These are phyloP conservation scores for Lamellibrachia columna DNA, from an alignment of 2,888 invertebrate species.

Conservation along the genomic window DNA sequence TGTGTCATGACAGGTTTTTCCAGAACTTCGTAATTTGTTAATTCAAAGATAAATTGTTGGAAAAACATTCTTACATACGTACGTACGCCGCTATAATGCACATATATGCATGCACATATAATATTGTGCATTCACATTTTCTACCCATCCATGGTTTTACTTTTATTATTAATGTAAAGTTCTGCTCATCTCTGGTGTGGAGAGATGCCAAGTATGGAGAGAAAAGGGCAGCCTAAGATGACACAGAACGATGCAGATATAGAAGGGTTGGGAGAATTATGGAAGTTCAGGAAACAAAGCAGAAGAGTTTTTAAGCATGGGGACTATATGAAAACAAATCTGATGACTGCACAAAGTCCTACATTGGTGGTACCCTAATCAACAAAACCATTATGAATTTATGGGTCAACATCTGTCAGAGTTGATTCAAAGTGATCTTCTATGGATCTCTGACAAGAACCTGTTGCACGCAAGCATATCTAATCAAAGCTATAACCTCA, in stretches of 20 bases:
- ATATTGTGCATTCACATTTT: too few relatives aligned
- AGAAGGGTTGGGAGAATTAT: too few relatives aligned
- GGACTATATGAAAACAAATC: background rate
- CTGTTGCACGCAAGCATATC: background rate
- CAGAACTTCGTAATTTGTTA: too few relatives aligned
- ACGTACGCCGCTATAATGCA: too few relatives aligned
- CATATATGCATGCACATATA: too few relatives aligned
- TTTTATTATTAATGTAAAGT: too few relatives aligned
- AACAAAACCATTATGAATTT: background rate
- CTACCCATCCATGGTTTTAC: too few relatives aligned
- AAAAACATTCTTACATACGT: too few relatives aligned
- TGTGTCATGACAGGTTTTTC: too few relatives aligned
- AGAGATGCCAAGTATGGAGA: background rate
- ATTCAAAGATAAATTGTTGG: too few relatives aligned
- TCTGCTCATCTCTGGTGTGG: background rate
- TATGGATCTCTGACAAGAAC: background rate
- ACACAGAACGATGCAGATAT: background rate
- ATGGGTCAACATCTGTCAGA: background rate
- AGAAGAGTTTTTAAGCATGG: background rate
- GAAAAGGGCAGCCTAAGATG: background rate
- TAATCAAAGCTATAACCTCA: background rate
- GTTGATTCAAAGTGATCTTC: background rate
- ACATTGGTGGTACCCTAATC: background rate
- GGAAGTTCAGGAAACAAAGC: too few relatives aligned
- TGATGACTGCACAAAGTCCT: background rate